These are phyloP conservation scores for Acronicta psi DNA, from an alignment of 2,888 invertebrate species.

Conservation along the genomic window DNA sequence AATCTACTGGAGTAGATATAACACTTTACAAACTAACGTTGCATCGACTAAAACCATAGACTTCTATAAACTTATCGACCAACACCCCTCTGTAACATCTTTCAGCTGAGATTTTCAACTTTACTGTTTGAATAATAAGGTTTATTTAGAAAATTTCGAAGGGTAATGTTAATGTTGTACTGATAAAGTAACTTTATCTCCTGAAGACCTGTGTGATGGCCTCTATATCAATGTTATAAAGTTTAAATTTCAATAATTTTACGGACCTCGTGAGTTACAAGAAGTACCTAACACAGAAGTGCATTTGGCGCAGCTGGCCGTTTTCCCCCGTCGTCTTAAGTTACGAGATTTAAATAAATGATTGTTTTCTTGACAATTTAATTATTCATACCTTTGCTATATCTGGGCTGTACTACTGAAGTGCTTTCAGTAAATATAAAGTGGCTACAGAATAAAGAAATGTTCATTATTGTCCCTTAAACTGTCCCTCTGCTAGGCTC, in stretches of 20 bases:
- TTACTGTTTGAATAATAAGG: neutral
- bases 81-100: conserved; percentile 13
- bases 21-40: conserved; percentile 38
- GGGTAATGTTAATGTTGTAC: neutral
- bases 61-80: conserved; percentile 35
- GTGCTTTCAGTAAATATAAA: too few relatives aligned
- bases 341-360: conserved; percentile 65
- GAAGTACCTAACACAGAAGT: conserved; percentile 54
- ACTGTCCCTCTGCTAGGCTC: too few relatives aligned
- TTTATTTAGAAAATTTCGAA: neutral
- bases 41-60: conserved; percentile 41
- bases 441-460: too few relatives aligned
- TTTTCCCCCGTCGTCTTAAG: conserved; percentile 61
- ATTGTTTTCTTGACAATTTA: conserved; percentile 65
- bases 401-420: too few relatives aligned
- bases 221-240: too few relatives aligned
- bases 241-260: too few relatives aligned
- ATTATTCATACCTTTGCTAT: conserved; percentile 70
- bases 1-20: conserved; percentile 39
- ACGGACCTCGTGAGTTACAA: too few relatives aligned
- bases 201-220: too few relatives aligned
- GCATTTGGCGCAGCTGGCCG: conserved; percentile 77
- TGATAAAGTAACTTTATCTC: neutral
- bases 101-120: conserved; percentile 18
- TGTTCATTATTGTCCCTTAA: too few relatives aligned